Base-by-base conservation (phyloP, 1,140 invertebrate genomes). In the Cotesia vestalis region DNA sequence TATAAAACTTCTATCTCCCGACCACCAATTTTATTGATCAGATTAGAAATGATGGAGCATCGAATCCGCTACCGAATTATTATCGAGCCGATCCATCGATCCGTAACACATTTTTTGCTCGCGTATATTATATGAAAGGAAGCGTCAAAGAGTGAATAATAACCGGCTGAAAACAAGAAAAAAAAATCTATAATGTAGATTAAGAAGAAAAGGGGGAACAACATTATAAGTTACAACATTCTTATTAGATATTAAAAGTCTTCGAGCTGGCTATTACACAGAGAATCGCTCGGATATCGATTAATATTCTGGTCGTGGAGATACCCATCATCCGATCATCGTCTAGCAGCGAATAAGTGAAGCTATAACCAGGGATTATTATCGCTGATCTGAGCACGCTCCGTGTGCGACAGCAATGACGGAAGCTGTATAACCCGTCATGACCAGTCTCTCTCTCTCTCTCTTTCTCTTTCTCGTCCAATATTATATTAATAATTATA, bases 21-120 rank as follows among this genome's bases (percentile, higher is more conserved):
- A 20, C 35, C 35, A 55, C 52, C 52, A 55, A 57, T 52, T 52
- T 67, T n/a, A 66, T 53, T 57, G 62, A 69, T 69, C 38, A 72
- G 55, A 71, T 60, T 67, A 66, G 40, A 53, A 46, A 67, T 67
- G 64, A 67, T 72, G 53, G 71, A 72, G 64, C 20, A 61, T 72
- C 35, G 14, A 61, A 59, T 59, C 64, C 63, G 71, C 71, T 72
- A 72, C 71, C 14, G 71, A 72, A 72, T 67, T 46, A 46, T 46
- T 66, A 72, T 72, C 63, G 55, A 68, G 64, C 6, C 1, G 34
- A 59, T 57, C 64, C 38, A 67, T 72, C 71, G 55, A 72, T 72
- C 40, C 11, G 8, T 27, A n/a, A 64, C 12, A 36, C 36, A 61
- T 61, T 46, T 46, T 46, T 46, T 46, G 2, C 11, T 46, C 40